These are phyloP conservation scores for Bombylius discolor DNA, from an alignment of 2,888 invertebrate genomes.

Conservation along the genomic window DNA sequence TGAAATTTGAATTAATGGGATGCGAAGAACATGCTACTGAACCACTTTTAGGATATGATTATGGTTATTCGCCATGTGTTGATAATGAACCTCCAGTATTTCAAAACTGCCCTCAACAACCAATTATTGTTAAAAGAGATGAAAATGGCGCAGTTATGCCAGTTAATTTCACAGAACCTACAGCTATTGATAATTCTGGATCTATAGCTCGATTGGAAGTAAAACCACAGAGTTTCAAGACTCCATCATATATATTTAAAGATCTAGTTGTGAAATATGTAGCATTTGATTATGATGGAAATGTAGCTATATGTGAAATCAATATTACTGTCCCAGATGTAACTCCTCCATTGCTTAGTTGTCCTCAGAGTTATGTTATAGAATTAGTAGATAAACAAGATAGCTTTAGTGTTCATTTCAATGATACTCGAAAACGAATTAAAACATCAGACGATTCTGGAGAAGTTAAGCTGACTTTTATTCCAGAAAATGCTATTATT, in stretches of 20 bases:
- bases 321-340: conserved; percentile 90
- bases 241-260: conserved; percentile 76
- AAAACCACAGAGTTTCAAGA: conserved; percentile 80
- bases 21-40: conserved; percentile 77
- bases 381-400: conserved; percentile 83
- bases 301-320: conserved; percentile 93
- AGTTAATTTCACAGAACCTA: conserved; percentile 86
- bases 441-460: conserved; percentile 82
- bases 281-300: conserved; percentile 94
- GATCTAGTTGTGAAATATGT: conserved; percentile 90
- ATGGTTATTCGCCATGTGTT: conserved; percentile 86
- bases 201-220: conserved; percentile 86
- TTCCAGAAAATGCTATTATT: conserved; percentile 73
- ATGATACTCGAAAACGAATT: conserved; percentile 71
- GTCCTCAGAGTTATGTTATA: conserved; percentile 88
- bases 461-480: conserved; percentile 68
- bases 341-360: conserved; percentile 78
- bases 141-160: conserved; percentile 78
- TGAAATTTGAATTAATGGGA: conserved; percentile 92
- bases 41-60: conserved; percentile 81
- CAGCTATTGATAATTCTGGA: conserved; percentile 90
- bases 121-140: conserved; percentile 78
- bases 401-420: conserved; percentile 81
- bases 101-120: conserved; percentile 90
- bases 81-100: conserved; percentile 94